Evolutionary conservation across 2,888 invertebrate species (phyloP), one percentile per base, ranked within the genome.

Genomic region (Cinara cedri): DNA sequence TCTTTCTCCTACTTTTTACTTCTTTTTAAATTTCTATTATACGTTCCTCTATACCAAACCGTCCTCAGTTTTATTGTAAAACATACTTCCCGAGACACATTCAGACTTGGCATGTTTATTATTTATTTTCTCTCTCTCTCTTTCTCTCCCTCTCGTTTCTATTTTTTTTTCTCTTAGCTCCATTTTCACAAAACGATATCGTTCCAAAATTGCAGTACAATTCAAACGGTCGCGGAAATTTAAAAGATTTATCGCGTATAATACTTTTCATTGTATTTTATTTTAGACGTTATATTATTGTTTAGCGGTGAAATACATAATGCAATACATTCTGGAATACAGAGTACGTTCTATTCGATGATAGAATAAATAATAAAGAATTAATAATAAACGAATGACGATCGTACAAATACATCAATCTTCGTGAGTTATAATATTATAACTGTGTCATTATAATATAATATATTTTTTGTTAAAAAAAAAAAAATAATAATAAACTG

Each of bases 111-210:
- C 16, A 57, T 44, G 44, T 57, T 71, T 46, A 44, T 57, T n/a
- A 19, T 72, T 72, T 46, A 46, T 55, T 57, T 72, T 46, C 16
- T 46, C 13, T 24, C 21, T 60, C 21, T 21, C 24, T 57, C 19
- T 60, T 46, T 21, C 6, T 34, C 6, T 60, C n/a, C n/a, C n/a
- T 34, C 24, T 10, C 26, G n/a, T 60, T 44, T 21, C n/a, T 57
- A 19, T 72, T 46, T 46, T 60, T 46, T 60, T 60, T 46, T 60
- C 14, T 3, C 46, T 46, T 21, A 60, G 8, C 44, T 60, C 46
- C 60, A 44, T n/a, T 72, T 60, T 46, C 57, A 26, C 60, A 72
- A 46, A 60, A 46, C 60, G 72, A 72, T 72, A 60, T 57, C 4
- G 72, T 72, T 60, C 57, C 44, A 46, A 72, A 72, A 72, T 60